phyloP scores from a whole-genome alignment of 2,888 invertebrate species.

The Mesoligia furuncula region DNA sequence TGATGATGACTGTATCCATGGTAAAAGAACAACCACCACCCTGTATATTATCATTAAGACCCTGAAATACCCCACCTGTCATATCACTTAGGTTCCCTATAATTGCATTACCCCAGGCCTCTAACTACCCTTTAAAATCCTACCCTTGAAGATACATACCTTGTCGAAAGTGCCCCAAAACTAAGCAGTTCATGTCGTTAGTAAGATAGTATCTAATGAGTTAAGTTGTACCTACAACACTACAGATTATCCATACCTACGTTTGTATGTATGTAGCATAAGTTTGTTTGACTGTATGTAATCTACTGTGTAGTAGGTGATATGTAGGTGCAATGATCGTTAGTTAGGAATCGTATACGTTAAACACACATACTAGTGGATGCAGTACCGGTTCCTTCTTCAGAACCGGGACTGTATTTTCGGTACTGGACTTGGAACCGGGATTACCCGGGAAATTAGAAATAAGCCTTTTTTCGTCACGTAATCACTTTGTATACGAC shows the following conservation, averaged over 20 bases:
- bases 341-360: not conserved
- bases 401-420: too few species aligned
- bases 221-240: conserved; percentile 44
- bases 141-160: conserved; percentile 9
- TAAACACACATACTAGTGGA: too few species aligned
- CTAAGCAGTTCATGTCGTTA: conserved; percentile 41
- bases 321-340: not conserved
- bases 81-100: not conserved
- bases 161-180: conserved; percentile 33
- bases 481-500: too few species aligned
- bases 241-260: conserved; percentile 21
- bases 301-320: not conserved
- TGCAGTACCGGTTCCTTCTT: too few species aligned
- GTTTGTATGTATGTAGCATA: conserved; percentile 14
- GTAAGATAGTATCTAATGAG: conserved; percentile 54
- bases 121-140: conserved; percentile 8
- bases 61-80: not conserved
- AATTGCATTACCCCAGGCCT: not conserved
- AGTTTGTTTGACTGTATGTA: conserved; percentile 23
- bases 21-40: not conserved
- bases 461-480: too few species aligned
- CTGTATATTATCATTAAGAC: not conserved
- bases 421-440: too few species aligned
- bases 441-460: too few species aligned
- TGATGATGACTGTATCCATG: not conserved